Evolutionary conservation across 2,888 invertebrate genomes (phyloP).

Genomic region (Dasypolia templi): DNA sequence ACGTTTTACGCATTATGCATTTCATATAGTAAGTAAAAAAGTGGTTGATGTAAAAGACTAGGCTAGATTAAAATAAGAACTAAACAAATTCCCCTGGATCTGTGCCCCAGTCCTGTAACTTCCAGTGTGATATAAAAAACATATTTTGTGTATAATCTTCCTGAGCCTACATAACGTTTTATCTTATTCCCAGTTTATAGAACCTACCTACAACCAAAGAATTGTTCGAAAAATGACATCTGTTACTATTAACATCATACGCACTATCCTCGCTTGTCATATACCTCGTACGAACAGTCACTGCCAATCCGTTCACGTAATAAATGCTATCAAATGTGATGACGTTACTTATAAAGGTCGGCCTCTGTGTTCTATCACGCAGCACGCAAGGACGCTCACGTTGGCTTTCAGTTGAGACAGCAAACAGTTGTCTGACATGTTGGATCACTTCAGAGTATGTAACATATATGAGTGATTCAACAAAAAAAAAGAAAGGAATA

Average conservation of each 20-base stretch:
- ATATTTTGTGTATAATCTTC: neutral
- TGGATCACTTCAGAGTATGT: conserved; percentile 1
- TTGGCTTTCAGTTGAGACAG: conserved; percentile 2
- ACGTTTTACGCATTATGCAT: neutral
- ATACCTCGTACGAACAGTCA: conserved; percentile 15
- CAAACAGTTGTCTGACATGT: neutral
- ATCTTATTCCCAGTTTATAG: neutral
- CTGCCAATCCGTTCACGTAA: conserved; percentile 21
- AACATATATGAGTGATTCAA: conserved; percentile 14
- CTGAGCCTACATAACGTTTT: neutral
- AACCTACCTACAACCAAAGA: neutral
- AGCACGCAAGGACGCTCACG: neutral
- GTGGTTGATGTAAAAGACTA: neutral
- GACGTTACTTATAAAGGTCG: conserved; percentile 12
- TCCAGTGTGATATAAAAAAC: neutral
- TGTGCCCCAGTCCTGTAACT: neutral
- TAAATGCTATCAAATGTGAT: conserved; percentile 33
- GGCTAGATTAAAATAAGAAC: neutral
- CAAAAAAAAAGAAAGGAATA: neutral
- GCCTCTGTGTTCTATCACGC: conserved; percentile 17
- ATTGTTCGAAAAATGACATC: neutral
- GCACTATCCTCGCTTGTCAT: neutral
- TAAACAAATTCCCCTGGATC: neutral
- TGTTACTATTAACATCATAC: neutral
- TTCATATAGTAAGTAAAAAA: neutral